Evolutionary conservation across 2,113 vertebrate genomes (phyloP).

Genomic region (Toxostoma redivivum): DNA sequence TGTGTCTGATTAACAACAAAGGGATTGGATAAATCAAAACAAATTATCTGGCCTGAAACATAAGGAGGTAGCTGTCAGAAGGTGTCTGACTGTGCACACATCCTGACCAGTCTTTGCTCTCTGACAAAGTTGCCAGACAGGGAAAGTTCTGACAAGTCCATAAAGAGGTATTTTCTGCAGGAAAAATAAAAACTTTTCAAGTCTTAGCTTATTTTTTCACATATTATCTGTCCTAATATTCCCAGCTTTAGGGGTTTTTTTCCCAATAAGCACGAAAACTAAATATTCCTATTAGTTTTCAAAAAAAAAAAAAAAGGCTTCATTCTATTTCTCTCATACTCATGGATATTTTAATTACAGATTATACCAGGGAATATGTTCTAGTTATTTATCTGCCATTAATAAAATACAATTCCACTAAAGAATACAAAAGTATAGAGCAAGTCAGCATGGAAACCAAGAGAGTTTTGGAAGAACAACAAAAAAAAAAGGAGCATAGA

Average conservation of each 20-base stretch:
- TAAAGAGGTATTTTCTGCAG: not conserved
- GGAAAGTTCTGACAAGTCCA: not conserved
- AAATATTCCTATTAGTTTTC: not conserved
- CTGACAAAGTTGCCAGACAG: not conserved
- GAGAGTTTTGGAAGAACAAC: not conserved
- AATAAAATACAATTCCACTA: not conserved
- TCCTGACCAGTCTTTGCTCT: not conserved
- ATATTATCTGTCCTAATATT: not conserved
- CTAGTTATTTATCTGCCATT: not conserved
- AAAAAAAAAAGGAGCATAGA: not conserved
- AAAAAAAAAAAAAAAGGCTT: fast-evolving
- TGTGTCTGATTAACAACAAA: not conserved
- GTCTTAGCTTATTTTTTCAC: not conserved
- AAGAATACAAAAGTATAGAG: not conserved
- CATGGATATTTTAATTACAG: not conserved
- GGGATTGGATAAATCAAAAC: not conserved
- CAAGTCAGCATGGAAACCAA: not conserved
- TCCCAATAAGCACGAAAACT: not conserved
- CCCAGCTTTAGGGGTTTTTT: not conserved
- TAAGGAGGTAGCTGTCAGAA: not conserved
- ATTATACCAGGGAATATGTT: not conserved
- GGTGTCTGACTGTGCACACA: fast-evolving
- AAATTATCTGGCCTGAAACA: not conserved
- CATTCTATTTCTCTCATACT: not conserved
- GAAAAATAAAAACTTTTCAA: not conserved